Evolutionary conservation across 2,888 invertebrate species (phyloP).

Genomic region (Archaeoteleia sp.): DNA sequence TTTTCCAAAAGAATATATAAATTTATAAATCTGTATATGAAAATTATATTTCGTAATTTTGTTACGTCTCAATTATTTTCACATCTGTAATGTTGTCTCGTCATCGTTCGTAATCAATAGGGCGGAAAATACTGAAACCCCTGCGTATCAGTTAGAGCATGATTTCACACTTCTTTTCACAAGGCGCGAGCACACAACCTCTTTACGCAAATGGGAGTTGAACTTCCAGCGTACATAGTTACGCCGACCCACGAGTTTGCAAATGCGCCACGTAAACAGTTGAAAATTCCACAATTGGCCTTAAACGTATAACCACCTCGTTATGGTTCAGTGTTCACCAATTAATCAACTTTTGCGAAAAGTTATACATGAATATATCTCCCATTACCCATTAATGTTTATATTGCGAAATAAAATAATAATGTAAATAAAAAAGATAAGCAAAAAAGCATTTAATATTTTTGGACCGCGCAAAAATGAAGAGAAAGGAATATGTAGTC

Average conservation of each 20-base stretch:
- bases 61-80: constrained; percentile 25
- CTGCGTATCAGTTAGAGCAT: constrained; percentile 14
- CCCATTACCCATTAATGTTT: no score
- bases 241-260: constrained; percentile 28
- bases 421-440: no score
- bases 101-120: constrained; percentile 30
- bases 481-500: not conserved
- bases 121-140: constrained; percentile 29
- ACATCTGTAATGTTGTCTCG: constrained; percentile 12
- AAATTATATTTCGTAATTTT: constrained; percentile 12
- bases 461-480: not conserved
- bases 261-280: no score
- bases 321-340: not conserved
- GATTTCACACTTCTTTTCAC: constrained; percentile 22
- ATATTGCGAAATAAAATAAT: no score
- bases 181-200: constrained; percentile 24
- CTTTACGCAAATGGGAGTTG: constrained; percentile 32
- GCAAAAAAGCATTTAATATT: no score
- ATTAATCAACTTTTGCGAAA: constrained; percentile 14
- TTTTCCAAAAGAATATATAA: not conserved
- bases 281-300: constrained; percentile 24
- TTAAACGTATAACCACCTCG: no score
- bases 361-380: no score
- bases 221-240: constrained; percentile 39
- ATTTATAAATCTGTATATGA: not conserved